Evolutionary conservation across 1,140 invertebrate species (phyloP), one percentile per base, ranked within the genome.

Genomic region (Contarinia nasturtii): DNA sequence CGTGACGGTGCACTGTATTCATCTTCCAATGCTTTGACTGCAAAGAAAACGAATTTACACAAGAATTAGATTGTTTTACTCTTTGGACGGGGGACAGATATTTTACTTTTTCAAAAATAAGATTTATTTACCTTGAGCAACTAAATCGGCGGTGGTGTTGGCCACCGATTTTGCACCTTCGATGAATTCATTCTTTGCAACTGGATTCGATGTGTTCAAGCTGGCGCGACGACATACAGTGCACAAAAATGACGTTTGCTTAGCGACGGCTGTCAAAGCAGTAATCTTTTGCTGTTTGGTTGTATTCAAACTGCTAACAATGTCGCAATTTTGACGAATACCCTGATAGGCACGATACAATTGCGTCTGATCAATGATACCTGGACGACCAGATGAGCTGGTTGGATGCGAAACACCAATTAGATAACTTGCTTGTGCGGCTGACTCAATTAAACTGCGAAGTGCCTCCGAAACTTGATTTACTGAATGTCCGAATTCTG

Each of bases 101-200:
- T n/a, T n/a, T n/a, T n/a, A n/a, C n/a, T n/a, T n/a, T n/a, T n/a
- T n/a, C n/a, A n/a, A n/a, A n/a, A 27, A 27, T 27, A 27, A 27
- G 10, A 27, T n/a, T n/a, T n/a, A 27, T 10, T 27, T 10, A 27
- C 27, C 27, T 27, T 27, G 27, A 27, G 27, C 27, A 27, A 98
- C 93, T 7, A 98, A 70, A 53, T 78, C 78, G 1, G 92, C 87
- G 2, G 95, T 98, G 3, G 87, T 89, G 65, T 93, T 94, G 18
- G 95, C 95, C 1, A 98, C 91, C 60, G 96, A 89, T 62, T 95
- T 95, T 20, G 93, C 93, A 49, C 89, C 86, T 59, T 97, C 90
- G 15, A 98, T 92, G 65, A 98, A 98, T 60, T 97, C 91, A 50
- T 91, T 67, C 65, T 96, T 96, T 36, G 90, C 87, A 18, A 89